phyloP scores from a whole-genome alignment of 2,888 invertebrate genomes.

The Leptinotarsa haldemani region DNA sequence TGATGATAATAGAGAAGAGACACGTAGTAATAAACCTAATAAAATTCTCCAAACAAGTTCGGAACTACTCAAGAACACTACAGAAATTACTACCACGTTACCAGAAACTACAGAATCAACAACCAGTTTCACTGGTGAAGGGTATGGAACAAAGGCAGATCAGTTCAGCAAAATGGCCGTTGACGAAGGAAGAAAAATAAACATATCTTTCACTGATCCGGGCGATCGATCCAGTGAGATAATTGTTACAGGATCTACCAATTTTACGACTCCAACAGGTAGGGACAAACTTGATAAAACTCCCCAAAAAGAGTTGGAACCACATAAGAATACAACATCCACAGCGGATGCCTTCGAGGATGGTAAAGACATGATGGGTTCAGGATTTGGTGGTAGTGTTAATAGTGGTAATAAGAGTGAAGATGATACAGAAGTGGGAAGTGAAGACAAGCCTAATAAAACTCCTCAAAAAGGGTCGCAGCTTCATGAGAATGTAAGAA shows the following conservation, averaged over 20 bases:
- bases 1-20: neutral
- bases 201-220: neutral
- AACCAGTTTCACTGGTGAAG: too few species aligned
- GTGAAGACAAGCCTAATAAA: neutral
- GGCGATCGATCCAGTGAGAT: neutral
- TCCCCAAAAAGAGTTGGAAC: neutral
- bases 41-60: too few species aligned
- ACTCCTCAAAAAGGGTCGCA: neutral
- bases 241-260: neutral
- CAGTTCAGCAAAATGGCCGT: neutral
- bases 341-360: too few species aligned
- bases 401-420: neutral
- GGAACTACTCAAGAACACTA: too few species aligned
- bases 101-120: neutral
- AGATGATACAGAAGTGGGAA: neutral
- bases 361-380: too few species aligned
- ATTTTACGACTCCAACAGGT: neutral
- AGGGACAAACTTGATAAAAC: neutral
- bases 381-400: too few species aligned
- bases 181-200: neutral
- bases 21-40: neutral
- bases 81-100: too few species aligned
- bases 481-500: neutral
- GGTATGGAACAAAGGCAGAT: neutral
- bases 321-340: too few species aligned